Evolutionary conservation across 2,113 vertebrate genomes (phyloP), one percentile per base, ranked within the genome.

Genomic region (Lycaon pictus): DNA sequence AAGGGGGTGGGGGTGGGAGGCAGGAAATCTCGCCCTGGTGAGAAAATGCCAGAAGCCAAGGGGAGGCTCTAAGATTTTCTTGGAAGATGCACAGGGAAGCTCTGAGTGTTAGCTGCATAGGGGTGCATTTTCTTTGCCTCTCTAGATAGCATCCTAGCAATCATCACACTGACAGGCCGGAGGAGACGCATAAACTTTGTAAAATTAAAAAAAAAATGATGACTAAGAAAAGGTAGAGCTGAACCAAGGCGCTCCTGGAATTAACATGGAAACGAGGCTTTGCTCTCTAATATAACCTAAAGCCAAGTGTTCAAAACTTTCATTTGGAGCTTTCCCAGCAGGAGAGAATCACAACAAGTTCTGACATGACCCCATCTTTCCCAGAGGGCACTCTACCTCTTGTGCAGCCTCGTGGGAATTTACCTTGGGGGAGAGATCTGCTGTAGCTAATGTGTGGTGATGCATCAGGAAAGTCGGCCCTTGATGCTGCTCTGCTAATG

Each of bases 311-410:
- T 86, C 23, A 27, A 53, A 97, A 85, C 19, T 35, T 97, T 79
- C 84, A 16, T 95, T 91, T 95, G 71, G 32, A 86, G 62, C 96
- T 98, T 96, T 80, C 92, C 86, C 88, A 76, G 22, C 84, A 90
- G 72, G 56, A 65, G 93, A 71, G 71, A 51, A 82, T 69, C 81
- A 95, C 96, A 98, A 96, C 97, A 98, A 98, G 98, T 99, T 98
- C 93, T 96, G 90, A 71, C 25, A 53, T 96, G 94, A 97, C 96
- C 71, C 95, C 90, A 63, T 77, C 69, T 82, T 87, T 97, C 91
- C 90, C 92, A 97, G 96, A 65, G 96, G 98, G 85, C 1, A 2
- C 81, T 91, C 0, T 95, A 55, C 90, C 91, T 93, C 96, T 48
- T 85, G 81, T 94, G 53, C 56, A 4, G 86, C 95, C 95, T 97